Conservation (phyloP, 1,140 invertebrate species). For the Neodiprion virginianus region DNA sequence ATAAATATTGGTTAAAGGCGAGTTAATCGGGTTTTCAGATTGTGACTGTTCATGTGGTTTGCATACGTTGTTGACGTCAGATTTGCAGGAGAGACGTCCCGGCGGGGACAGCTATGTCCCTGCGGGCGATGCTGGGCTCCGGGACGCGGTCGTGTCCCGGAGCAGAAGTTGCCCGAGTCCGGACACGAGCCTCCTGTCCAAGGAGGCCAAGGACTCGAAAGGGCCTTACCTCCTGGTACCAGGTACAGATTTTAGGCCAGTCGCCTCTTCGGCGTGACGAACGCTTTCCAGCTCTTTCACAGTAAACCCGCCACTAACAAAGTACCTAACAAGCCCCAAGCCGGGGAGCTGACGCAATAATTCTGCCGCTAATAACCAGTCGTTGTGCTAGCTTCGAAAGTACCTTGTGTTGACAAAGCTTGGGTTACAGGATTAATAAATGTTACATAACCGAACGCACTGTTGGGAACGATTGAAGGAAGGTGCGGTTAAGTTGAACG, state of each 20-base stretch:
- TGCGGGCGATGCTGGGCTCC: not conserved
- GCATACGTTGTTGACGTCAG: slow-evolving; percentile 65
- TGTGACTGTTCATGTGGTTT: slow-evolving; percentile 60
- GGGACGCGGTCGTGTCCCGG: slow-evolving; percentile 48
- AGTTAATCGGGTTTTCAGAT: slow-evolving; percentile 50
- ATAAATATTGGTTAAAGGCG: not conserved
- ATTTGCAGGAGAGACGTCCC: slow-evolving; percentile 67
- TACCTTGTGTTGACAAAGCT: no score
- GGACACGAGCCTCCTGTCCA: slow-evolving; percentile 65
- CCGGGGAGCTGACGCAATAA: no score
- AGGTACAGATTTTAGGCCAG: slow-evolving; percentile 61
- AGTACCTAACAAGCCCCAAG: no score
- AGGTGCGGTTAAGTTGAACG: not conserved
- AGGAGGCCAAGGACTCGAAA: slow-evolving; percentile 70
- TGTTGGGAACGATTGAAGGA: slow-evolving; percentile 18
- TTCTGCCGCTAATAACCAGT: no score
- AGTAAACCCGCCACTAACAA: no score
- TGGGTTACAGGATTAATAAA: no score
- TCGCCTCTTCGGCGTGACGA: not conserved
- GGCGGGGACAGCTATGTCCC: slow-evolving; percentile 48
- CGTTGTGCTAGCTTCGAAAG: no score
- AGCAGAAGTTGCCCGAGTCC: slow-evolving; percentile 64
- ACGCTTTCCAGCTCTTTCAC: not conserved
- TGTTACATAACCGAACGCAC: not conserved
- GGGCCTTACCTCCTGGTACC: slow-evolving; percentile 80